A percentile compares a stretch with the other conserved stretches of the same genome.
Evolutionary conservation across 2,888 invertebrate genomes (phyloP).

Genomic region (Dryomyza anilis): DNA sequence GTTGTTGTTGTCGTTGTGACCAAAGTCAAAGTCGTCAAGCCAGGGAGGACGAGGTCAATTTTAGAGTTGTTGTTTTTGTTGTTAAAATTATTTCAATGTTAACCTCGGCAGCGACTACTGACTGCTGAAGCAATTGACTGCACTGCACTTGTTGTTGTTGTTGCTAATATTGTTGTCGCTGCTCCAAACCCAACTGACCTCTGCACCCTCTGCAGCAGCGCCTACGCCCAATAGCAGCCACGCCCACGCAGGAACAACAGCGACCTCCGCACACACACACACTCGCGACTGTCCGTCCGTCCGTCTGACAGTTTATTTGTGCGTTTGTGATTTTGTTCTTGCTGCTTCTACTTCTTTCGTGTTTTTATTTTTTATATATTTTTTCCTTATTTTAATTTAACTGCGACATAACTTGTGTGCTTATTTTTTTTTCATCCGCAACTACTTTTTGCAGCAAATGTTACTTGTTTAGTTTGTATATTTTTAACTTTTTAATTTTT

Average conservation of each 20-base stretch:
- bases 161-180: neutral
- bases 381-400: slow-evolving; percentile 12
- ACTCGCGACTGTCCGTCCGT: neutral
- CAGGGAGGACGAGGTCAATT: too few species aligned
- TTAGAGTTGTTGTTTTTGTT: neutral
- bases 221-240: too few species aligned
- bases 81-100: neutral
- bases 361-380: too few species aligned
- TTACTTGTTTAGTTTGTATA: neutral
- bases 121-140: neutral
- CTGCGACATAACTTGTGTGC: slow-evolving; percentile 17
- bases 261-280: slow-evolving; percentile 5
- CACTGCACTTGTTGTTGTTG: neutral
- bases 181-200: slow-evolving; percentile 1
- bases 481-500: neutral
- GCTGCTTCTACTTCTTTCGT: neutral
- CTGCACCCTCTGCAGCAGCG: slow-evolving; percentile 14
- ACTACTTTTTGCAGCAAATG: neutral
- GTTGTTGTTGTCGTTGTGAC: neutral
- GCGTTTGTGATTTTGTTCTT: neutral
- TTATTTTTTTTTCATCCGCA: neutral
- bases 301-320: slow-evolving; percentile 9
- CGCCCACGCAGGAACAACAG: slow-evolving; percentile 6
- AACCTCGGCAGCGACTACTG: neutral
- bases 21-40: neutral